Evolutionary conservation across 1,140 invertebrate genomes (phyloP), one percentile per base, ranked within the genome.

Genomic region (Macrosteles quadrilineatus): DNA sequence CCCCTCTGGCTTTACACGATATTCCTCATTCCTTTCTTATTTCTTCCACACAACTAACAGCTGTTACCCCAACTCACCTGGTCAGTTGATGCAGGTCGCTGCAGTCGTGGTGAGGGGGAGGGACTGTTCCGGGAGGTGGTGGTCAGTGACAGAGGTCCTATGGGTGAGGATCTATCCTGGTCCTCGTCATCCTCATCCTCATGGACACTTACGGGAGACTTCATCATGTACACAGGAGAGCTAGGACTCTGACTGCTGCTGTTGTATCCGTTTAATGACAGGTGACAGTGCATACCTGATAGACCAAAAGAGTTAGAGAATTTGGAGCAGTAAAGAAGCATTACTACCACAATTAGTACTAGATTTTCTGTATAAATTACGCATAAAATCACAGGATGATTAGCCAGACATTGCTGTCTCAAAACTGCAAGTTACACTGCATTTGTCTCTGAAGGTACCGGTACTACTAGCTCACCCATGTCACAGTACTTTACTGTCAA

Each of bases 191-290:
- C 75, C 9, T 74, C 71, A 11, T 76, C 75, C 29, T 73, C 67
- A 29, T 69, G 69, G 3, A 53, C 17, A 55, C 73, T 74, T 2
- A 55, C 71, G 1, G 74, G 73, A 68, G 73, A 75, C 40, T 73
- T 75, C 27, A 83, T 80, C 27, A 83, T 75, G 74, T 85, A 82
- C 59, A 84, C 77, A 0, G 82, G 82, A 32, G 86, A 85, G 73
- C 86, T 86, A 0, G 86, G 85, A 75, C 85, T 87, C 69, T 87
- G 86, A 72, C 83, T 85, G 74, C 82, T 82, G 75, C 84, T 87
- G 72, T 84, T 86, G 71, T 87, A 88, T 19, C 87, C 87, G 75
- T 88, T 88, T 6, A 85, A 45, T 62, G 68, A 55, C 36, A 75
- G 40, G 32, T 69, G 50, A 68, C 73, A 71, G n/a, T 73, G 71